Base-by-base conservation (phyloP, 2,888 invertebrate genomes). In the Drosophila niveifrons region DNA sequence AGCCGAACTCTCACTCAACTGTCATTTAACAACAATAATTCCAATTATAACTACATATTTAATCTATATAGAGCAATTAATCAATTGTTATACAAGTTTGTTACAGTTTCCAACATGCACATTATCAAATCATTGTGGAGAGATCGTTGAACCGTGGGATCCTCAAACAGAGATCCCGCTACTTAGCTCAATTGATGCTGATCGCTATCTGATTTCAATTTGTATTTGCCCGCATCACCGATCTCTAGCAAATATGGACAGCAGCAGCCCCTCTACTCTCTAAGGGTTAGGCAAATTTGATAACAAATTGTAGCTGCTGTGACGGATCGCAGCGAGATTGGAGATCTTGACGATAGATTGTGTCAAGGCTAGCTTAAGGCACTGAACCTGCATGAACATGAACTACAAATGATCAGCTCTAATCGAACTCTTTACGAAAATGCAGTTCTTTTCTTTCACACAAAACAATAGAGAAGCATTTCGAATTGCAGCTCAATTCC, bases 131-230 rank as follows among this genome's bases (percentile, higher is more conserved):
- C 13, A 56, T 56, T 88, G 75, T 88, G 88, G 85, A 87, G 90
- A 63, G 79, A 58, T 39, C 36, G 15, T 28, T 48, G 36, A 85
- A 61, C 91, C 91, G 63, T 10, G 80, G 71, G 39, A 65, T 72
- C 23, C 31, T 47, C 51, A 64, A 57, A 72, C 64, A 70, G 55
- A 67, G 67, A 59, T 58, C 57, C 73, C 69, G 77, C 70, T 67
- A 66, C 65, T 52, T 31, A 39, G 28, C 43, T 48, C 64, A 72
- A 88, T 83, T 88, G 71, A 67, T 75, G 76, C 57, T 70, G 72
- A 87, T 78, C 72, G 64, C 59, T 82, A 90, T 76, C 73, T 67
- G 76, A 55, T 72, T 75, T 76, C 87, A 68, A 81, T 86, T 86
- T 47, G 46, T 47, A 18, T 15, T 72, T 47, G 64, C 87, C 85